These are phyloP conservation scores for Ethmia dodecea DNA, from an alignment of 2,888 invertebrate genomes.

Conservation along the genomic window DNA sequence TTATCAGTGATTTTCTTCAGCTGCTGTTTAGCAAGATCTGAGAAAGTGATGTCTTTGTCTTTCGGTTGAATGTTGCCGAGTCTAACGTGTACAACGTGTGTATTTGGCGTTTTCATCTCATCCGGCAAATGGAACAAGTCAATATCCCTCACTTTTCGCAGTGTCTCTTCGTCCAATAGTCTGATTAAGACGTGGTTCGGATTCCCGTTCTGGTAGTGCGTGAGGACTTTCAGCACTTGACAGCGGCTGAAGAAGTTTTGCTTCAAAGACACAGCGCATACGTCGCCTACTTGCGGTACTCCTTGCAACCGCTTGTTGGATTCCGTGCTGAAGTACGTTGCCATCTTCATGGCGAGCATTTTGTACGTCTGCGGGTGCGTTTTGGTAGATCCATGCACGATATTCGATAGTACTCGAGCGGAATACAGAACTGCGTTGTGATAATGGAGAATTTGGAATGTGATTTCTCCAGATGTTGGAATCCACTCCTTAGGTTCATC, in stretches of 20 bases:
- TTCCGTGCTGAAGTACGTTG: slow-evolving; percentile 51
- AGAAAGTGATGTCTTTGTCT: slow-evolving; percentile 59
- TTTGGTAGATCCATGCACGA: slow-evolving; percentile 22
- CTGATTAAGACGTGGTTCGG: slow-evolving; percentile 62
- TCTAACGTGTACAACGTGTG: slow-evolving; percentile 53
- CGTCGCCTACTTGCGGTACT: slow-evolving; percentile 68
- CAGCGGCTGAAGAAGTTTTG: slow-evolving; percentile 73
- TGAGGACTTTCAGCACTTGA: slow-evolving; percentile 66
- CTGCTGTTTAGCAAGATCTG: slow-evolving; percentile 40
- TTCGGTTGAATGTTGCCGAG: slow-evolving; percentile 52
- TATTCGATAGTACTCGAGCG: slow-evolving; percentile 60
- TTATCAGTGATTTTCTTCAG: slow-evolving; percentile 40
- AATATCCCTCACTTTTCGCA: slow-evolving; percentile 49
- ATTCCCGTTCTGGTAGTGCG: slow-evolving; percentile 37
- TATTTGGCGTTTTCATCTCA: slow-evolving; percentile 60
- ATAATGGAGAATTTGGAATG: slow-evolving; percentile 75
- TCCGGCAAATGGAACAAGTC: slow-evolving; percentile 70
- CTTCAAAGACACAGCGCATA: slow-evolving; percentile 73
- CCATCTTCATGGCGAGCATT: slow-evolving; percentile 51
- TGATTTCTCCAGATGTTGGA: slow-evolving; percentile 72
- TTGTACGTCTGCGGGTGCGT: slow-evolving; percentile 52
- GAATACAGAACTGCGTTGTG: slow-evolving; percentile 80
- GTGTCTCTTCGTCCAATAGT: slow-evolving; percentile 79
- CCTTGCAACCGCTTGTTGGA: slow-evolving; percentile 48
- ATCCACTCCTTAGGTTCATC: slow-evolving; percentile 73